A percentile compares a stretch with the other conserved stretches of the same genome.
These are phyloP conservation scores for Silurus glanis DNA, from an alignment of 2,113 vertebrate genomes.

Conservation along the genomic window DNA sequence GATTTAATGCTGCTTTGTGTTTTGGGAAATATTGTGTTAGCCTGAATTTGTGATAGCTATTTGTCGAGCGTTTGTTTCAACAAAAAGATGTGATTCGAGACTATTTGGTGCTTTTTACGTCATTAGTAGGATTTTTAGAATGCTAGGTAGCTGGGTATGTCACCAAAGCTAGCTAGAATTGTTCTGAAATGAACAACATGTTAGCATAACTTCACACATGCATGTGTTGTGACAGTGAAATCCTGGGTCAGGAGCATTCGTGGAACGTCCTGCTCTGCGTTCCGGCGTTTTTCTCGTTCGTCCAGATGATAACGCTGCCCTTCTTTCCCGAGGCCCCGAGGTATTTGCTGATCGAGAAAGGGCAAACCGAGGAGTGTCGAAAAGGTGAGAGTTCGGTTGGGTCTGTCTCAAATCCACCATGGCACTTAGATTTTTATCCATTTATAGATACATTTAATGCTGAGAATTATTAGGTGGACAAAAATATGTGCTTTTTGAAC, in stretches of 20 bases:
- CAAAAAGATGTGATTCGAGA: no score
- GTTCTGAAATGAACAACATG: no score
- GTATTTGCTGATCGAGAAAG: constrained; percentile 74
- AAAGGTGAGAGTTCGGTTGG: constrained; percentile 58
- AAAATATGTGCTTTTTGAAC: no score
- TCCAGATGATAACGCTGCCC: constrained; percentile 64
- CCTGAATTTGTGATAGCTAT: no score
- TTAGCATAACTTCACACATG: not conserved
- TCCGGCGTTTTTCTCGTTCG: constrained; percentile 58
- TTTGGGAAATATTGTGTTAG: not conserved
- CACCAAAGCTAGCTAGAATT: no score
- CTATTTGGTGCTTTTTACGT: no score
- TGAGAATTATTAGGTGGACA: not conserved
- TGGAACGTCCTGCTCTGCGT: constrained; percentile 72
- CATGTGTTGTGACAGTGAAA: constrained; percentile 61
- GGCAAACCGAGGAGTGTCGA: constrained; percentile 61
- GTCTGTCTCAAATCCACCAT: not conserved
- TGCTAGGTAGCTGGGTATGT: no score
- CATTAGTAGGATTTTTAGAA: no score
- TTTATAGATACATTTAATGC: not conserved
- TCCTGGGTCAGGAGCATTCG: constrained; percentile 66
- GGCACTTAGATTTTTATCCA: not conserved
- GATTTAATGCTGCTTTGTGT: not conserved
- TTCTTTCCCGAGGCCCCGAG: constrained; percentile 73
- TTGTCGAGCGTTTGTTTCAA: no score